A percentile compares a stretch with the other conserved stretches of the same genome.
phyloP scores from a whole-genome alignment of 2,888 invertebrate genomes.

The Tipula helvola region DNA sequence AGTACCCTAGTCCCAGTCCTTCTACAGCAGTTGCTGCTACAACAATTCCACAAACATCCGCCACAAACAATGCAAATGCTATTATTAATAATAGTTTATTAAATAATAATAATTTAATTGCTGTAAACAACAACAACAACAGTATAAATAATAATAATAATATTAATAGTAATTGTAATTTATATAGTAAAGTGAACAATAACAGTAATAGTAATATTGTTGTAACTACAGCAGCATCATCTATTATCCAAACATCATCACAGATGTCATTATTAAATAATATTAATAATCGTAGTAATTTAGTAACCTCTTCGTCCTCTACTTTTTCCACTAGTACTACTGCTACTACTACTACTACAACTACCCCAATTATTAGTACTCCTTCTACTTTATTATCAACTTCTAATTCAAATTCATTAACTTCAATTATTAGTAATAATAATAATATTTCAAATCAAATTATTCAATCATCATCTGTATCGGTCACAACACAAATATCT shows the following conservation, averaged over 20 bases:
- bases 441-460: neutral
- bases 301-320: neutral
- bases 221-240: conserved; percentile 15
- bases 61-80: conserved; percentile 31
- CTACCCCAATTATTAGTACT: conserved; percentile 4
- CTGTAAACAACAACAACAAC: conserved; percentile 16
- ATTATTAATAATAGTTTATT: conserved; percentile 22
- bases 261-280: conserved; percentile 12
- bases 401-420: neutral
- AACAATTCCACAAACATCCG: conserved; percentile 24
- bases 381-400: neutral
- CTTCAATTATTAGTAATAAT: neutral
- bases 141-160: conserved; percentile 14
- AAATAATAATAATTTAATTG: conserved; percentile 20
- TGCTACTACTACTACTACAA: neutral
- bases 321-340: neutral
- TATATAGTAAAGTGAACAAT: conserved; percentile 13
- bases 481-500: conserved; percentile 10
- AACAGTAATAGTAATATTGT: conserved; percentile 17
- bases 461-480: conserved; percentile 4
- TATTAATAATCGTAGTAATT: conserved; percentile 7
- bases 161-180: conserved; percentile 14
- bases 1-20: conserved; percentile 49
- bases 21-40: conserved; percentile 22
- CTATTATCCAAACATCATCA: conserved; percentile 12